Evolutionary conservation across 2,888 invertebrate genomes (phyloP).

Genomic region (Parnassius orleans): DNA sequence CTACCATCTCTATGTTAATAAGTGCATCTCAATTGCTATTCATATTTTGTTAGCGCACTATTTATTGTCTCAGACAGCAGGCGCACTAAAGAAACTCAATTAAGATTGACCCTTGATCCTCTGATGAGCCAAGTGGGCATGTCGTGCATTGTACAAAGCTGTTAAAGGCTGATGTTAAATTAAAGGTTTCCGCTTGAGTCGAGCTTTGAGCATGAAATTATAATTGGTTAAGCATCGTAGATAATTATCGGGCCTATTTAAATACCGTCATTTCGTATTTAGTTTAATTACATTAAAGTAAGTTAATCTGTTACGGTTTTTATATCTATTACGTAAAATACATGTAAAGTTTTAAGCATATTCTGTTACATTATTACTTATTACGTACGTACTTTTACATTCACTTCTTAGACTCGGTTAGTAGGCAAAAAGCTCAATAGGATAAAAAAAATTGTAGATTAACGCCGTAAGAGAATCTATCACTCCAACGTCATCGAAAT

Average conservation of each 20-base stretch:
- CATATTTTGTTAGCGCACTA: conserved; percentile 24
- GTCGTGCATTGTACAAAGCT: conserved; percentile 29
- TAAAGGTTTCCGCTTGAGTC: conserved; percentile 18
- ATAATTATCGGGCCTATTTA: too few species aligned
- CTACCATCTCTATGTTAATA: too few species aligned
- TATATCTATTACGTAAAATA: conserved; percentile 1
- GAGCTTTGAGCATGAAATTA: background rate
- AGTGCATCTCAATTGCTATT: too few species aligned
- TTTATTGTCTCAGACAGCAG: conserved; percentile 29
- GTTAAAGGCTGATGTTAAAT: conserved; percentile 6
- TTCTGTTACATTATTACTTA: conserved; percentile 1
- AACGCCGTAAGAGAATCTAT: too few species aligned
- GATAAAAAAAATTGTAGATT: too few species aligned
- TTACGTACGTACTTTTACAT: conserved; percentile 1
- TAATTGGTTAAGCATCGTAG: background rate
- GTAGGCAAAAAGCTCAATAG: too few species aligned
- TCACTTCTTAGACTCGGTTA: conserved; percentile 4
- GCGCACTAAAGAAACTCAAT: conserved; percentile 47
- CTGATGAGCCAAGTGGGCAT: conserved; percentile 40
- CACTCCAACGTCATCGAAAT: too few species aligned
- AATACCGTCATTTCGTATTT: too few species aligned
- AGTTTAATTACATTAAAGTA: too few species aligned
- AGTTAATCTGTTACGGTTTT: conserved; percentile 4
- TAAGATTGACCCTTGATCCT: conserved; percentile 58
- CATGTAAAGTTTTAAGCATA: conserved; percentile 4